phyloP scores from a whole-genome alignment of 2,888 invertebrate species.

The Pomacea canaliculata region DNA sequence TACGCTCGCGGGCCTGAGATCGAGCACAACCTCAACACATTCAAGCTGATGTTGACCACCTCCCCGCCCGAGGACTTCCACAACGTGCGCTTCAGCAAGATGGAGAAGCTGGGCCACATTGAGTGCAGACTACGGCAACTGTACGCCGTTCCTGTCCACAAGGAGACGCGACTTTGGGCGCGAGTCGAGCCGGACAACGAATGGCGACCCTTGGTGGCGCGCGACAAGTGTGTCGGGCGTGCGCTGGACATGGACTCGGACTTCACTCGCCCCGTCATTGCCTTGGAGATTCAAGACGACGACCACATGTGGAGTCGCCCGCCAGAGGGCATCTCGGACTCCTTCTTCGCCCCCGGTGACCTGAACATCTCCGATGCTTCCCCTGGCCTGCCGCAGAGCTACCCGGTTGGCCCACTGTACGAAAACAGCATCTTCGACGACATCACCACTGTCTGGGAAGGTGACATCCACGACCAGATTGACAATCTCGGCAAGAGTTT shows the following conservation, averaged over 20 bases:
- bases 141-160: conserved; percentile 44
- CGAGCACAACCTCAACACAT: conserved; percentile 63
- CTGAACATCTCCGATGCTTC: conserved; percentile 8
- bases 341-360: conserved; percentile 3
- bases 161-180: conserved; percentile 58
- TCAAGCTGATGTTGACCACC: conserved; percentile 57
- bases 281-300: conserved; percentile 48
- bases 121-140: conserved; percentile 60
- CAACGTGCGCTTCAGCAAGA: conserved; percentile 61
- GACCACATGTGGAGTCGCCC: conserved; percentile 50
- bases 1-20: conserved; percentile 60
- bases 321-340: conserved; percentile 42
- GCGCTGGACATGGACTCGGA: conserved; percentile 61
- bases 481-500: conserved; percentile 59
- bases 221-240: conserved; percentile 60
- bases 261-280: conserved; percentile 56
- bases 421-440: conserved; percentile 62
- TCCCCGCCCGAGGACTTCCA: conserved; percentile 59
- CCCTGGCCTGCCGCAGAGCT: conserved; percentile 38
- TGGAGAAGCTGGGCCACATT: conserved; percentile 64
- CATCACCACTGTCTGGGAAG: conserved; percentile 59
- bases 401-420: conserved; percentile 49
- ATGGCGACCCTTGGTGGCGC: conserved; percentile 55
- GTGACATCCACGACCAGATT: conserved; percentile 64
- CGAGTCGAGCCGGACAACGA: conserved; percentile 58